Conservation (phyloP, 30 jellyfish, hydroid and myxozoan genomes). For the Hydractinia symbiolongicarpus region DNA sequence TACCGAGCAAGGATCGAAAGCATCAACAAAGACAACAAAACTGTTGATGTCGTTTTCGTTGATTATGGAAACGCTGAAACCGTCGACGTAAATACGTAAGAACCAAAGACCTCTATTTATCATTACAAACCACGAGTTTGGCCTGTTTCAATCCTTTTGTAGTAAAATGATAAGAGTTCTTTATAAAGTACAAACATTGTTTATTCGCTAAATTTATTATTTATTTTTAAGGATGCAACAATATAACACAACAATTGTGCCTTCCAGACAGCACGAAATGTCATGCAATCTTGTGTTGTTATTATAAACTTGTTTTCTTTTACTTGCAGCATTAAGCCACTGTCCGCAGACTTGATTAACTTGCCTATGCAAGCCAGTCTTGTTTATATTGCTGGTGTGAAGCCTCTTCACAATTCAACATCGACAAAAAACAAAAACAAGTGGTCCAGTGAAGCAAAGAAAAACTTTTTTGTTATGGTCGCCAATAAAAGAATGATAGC, state of each 20-base stretch:
- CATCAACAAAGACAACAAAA: not conserved
- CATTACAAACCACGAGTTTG: not conserved
- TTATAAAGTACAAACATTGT: no score
- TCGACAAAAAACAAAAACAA: not conserved
- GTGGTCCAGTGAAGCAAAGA: constrained; percentile 54
- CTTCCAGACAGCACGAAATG: no score
- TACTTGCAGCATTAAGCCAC: constrained; percentile 24
- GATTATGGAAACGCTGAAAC: constrained; percentile 73
- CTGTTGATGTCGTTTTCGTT: constrained; percentile 50
- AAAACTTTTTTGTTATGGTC: constrained; percentile 31
- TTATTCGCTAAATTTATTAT: no score
- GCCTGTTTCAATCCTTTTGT: not conserved
- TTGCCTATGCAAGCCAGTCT: constrained; percentile 52
- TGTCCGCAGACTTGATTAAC: constrained; percentile 37
- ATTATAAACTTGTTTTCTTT: no score
- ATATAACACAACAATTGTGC: no score
- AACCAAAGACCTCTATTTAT: not conserved
- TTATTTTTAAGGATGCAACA: no score
- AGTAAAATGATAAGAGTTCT: no score
- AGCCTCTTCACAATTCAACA: constrained; percentile 36
- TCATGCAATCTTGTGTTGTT: no score
- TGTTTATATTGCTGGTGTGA: constrained; percentile 52
- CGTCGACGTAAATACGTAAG: constrained; percentile 45
- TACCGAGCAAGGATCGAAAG: constrained; percentile 23
- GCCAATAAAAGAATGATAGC: constrained; percentile 69